Percentiles rank a stretch among this genome's conserved stretches.
phyloP scores from a whole-genome alignment of 2,888 invertebrate species.

The Andrena marginata region DNA sequence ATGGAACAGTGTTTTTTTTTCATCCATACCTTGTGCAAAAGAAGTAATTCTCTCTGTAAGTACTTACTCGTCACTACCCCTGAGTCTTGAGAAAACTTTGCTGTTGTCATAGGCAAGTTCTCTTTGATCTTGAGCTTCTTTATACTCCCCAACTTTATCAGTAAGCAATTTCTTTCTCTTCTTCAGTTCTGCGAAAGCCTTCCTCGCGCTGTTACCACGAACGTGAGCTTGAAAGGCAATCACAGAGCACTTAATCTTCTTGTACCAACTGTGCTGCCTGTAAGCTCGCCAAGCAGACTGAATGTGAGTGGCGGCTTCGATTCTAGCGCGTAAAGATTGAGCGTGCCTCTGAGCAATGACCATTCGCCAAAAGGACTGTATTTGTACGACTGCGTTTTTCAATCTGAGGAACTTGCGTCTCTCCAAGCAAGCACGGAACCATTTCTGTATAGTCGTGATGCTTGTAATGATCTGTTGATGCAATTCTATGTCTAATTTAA shows the following conservation, averaged over 20 bases:
- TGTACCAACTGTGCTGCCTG: constrained; percentile 89
- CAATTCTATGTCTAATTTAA: constrained; percentile 95
- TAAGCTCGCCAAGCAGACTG: constrained; percentile 93
- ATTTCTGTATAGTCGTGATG: constrained; percentile 96
- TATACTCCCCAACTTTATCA: constrained; percentile 58
- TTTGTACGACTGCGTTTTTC: constrained; percentile 90
- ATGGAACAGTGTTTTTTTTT: neutral
- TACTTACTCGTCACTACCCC: constrained; percentile 68
- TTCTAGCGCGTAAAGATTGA: constrained; percentile 86
- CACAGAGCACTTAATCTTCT: constrained; percentile 87
- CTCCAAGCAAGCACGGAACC: constrained; percentile 94
- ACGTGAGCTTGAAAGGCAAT: constrained; percentile 91
- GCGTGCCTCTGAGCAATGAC: constrained; percentile 87
- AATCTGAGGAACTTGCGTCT: constrained; percentile 91
- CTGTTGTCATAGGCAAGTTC: constrained; percentile 52
- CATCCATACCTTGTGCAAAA: neutral
- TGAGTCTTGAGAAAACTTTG: constrained; percentile 45
- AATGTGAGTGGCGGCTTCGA: constrained; percentile 88
- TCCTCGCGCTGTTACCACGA: constrained; percentile 89
- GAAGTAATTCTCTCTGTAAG: neutral
- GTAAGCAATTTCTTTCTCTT: constrained; percentile 71
- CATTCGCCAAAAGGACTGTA: constrained; percentile 92
- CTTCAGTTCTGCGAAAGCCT: constrained; percentile 86
- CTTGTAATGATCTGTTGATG: constrained; percentile 97
- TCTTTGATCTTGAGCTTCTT: constrained; percentile 52